Evolutionary conservation across 2,797 vertebrate species (phyloP).

Genomic region (Galaxias olidus): DNA sequence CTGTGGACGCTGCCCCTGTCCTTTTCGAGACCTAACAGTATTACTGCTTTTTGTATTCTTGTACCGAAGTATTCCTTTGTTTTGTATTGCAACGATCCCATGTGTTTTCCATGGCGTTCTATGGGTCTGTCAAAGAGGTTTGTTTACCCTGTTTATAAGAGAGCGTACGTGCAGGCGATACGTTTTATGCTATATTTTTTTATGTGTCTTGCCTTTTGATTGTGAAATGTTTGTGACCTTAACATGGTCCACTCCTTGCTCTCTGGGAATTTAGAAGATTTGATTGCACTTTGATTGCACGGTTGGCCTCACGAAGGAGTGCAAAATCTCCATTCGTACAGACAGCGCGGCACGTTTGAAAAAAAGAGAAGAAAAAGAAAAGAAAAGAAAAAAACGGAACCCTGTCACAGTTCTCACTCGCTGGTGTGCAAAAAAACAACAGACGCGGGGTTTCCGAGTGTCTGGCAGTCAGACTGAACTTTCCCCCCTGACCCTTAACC

Average conservation of each 20-base stretch:
- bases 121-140: not conserved
- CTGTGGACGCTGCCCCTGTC: not conserved
- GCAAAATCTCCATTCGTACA: not conserved
- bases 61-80: not conserved
- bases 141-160: constrained; percentile 59
- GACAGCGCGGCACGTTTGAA: no score
- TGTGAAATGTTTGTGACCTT: constrained; percentile 13
- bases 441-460: no score
- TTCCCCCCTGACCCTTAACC: no score
- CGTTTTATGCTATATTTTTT: constrained; percentile 57
- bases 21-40: no score
- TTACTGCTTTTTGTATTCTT: not conserved
- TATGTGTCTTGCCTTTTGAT: constrained; percentile 49
- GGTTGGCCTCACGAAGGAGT: constrained; percentile 30
- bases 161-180: constrained; percentile 45
- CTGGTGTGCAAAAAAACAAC: no score
- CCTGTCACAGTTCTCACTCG: no score
- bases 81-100: not conserved
- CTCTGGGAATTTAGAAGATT: not conserved
- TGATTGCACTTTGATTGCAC: constrained; percentile 12
- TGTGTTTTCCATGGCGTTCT: constrained; percentile 31
- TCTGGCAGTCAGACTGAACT: no score
- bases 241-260: constrained; percentile 15
- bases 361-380: no score
- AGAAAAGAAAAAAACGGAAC: no score